Evolutionary conservation across 2,113 vertebrate genomes (phyloP), one percentile per base, ranked within the genome.

Genomic region (Toxotes jaculatrix): DNA sequence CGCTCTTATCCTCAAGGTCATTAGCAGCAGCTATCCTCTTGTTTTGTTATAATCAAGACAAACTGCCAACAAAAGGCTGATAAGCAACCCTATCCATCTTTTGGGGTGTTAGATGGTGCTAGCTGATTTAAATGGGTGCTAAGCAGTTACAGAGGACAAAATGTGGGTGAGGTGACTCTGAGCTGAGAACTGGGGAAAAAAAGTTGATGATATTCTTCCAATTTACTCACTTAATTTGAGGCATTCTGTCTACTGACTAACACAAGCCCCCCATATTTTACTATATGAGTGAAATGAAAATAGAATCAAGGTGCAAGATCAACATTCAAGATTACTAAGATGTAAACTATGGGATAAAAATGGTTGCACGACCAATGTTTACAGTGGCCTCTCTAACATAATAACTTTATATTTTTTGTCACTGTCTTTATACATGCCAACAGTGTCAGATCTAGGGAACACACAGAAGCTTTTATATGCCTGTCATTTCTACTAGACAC

Each of bases 51-150:
- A 94, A 91, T 77, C 75, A 87, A 93, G 94, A 95, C 92, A 95
- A 95, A 94, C 87, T 82, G 82, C 87, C 88, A 89, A 92, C 87
- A 90, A 91, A 91, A 81, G 23, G 73, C 86, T 62, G 87, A 87
- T 88, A 91, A 91, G 90, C 82, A 92, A 53, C 1, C 10, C 85
- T 65, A 93, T 95, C 85, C 85, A 90, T 95, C 93, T 89, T 87
- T 51, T 27, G 16, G 47, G 69, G 57, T n/a, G 5, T 82, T 66
- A 71, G 77, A 57, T 12, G 23, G 61, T 74, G 85, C 65, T 75
- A 61, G 69, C 87, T 85, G 85, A 87, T 91, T 84, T 86, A 86
- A 92, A 91, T 86, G 81, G 77, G 74, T 62, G 65, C 80, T 87
- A 71, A 88, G 74, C 82, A 78, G 73, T 60, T 73, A 61, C 70